Evolutionary conservation across 2,113 vertebrate genomes (phyloP), one percentile per base, ranked within the genome.

Genomic region (Oophaga pumilio): DNA sequence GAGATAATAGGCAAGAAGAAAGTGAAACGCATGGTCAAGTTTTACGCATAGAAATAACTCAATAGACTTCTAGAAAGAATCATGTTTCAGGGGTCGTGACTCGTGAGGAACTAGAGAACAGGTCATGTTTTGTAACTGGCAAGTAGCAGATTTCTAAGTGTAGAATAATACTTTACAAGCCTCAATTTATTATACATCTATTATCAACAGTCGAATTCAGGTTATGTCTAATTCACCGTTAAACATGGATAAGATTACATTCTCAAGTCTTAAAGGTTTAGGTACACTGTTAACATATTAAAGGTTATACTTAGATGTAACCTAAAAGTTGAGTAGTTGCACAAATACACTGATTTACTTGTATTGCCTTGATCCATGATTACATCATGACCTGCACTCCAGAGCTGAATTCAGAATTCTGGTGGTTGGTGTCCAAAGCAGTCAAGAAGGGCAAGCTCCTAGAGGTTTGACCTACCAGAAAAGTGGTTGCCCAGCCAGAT

Each of bases 21-120:
- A 76, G 52, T 76, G 43, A 52, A 76, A 76, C 28, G 13, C 49
- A 52, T 78, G 22, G 56, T 26, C 12, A 26, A 78, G n/a, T 78
- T 56, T 78, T 53, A 78, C 76, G 56, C 24, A 78, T 24, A 78
- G 12, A 78, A 26, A 52, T 24, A 78, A 77, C 50, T 77, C 50
- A 52, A 24, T 52, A 53, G 22, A 78, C 50, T 78, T 57, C n/a
- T 26, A 15, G 76, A 78, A 24, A 78, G 76, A 78, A n/a, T 78
- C 76, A 24, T 24, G 52, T 78, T 78, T 78, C 76, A 26, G 50
- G 26, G 76, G 76, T 53, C 52, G 14, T 26, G 33, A 56, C 52
- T 53, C 52, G 14, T 26, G 33, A 56, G n/a, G 76, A 14, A 24
- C 52, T 24, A 15, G 76, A 26, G 52, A 78, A 13, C 50, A 78